Conservation (phyloP, 2,888 invertebrate genomes). For the Chromoteleia sp. region DNA sequence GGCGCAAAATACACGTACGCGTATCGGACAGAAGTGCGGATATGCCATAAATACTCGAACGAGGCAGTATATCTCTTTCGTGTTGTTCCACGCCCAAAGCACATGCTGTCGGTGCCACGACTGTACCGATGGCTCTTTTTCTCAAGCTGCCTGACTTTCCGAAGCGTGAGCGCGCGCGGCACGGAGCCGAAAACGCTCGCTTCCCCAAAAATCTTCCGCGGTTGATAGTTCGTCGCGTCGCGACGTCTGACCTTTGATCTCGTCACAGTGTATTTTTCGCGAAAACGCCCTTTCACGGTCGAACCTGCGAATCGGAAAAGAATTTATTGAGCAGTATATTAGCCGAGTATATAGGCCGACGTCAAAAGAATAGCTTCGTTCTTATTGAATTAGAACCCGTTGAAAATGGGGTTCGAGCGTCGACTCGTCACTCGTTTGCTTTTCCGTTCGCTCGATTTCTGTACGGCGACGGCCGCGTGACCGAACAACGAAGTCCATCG, state of each 20-base stretch:
- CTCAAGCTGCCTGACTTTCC: conserved; percentile 54
- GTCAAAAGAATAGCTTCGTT: conserved; percentile 21
- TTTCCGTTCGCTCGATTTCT: too few species aligned
- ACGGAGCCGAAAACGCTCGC: conserved; percentile 39
- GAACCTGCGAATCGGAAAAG: conserved; percentile 41
- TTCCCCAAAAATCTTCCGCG: conserved; percentile 60
- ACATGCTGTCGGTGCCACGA: conserved; percentile 81
- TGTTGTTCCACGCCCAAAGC: conserved; percentile 83
- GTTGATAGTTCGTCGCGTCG: conserved; percentile 51
- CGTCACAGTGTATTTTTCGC: conserved; percentile 74
- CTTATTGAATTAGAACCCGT: conserved; percentile 9
- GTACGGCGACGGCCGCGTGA: too few species aligned
- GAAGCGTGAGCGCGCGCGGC: conserved; percentile 41
- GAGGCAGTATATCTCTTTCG: conserved; percentile 84
- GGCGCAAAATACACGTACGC: conserved; percentile 73
- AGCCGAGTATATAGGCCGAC: conserved; percentile 18
- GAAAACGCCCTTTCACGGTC: conserved; percentile 68
- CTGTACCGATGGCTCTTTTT: conserved; percentile 73
- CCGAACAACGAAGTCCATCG: too few species aligned
- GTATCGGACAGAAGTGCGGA: conserved; percentile 79
- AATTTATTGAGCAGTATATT: conserved; percentile 63
- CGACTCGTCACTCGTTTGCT: too few species aligned
- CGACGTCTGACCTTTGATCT: conserved; percentile 78
- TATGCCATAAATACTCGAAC: conserved; percentile 84
- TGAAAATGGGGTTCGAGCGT: too few species aligned